Base-by-base conservation (phyloP, 1,140 invertebrate species). In the Rhagoletis zephyria region DNA sequence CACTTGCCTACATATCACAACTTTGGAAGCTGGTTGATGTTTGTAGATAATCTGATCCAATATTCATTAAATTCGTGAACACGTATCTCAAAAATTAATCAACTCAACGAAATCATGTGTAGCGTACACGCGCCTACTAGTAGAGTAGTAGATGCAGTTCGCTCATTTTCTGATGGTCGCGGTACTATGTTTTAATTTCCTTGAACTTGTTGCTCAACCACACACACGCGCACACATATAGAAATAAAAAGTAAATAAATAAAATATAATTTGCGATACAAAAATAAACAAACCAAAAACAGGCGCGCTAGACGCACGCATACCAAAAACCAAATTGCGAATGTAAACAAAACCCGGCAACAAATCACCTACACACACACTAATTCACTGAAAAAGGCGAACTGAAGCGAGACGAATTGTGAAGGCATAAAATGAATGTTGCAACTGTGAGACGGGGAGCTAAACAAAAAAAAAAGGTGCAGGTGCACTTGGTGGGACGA, bases 121-220 rank as follows among this genome's bases (percentile, higher is more conserved):
- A 85, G 40, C 85, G 60, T 30, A 45, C 9, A 40, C 74, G 7
- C 40, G 64, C 64, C 16, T 74, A 67, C 40, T 30, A 12, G 30
- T 40, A 42, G 12, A 42, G 12, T 40, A 30, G 65, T 12, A 67
- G 65, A 19, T 40, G 65, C 65, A 67, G 63, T 40, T 40, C 65
- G 65, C 19, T 67, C 42, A 3, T 10, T 40, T 67, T 40, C 65
- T 67, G 10, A 19, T 67, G 60, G 30, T 42, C 10, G 5, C 40
- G 30, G 16, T 65, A 14, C 3, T 40, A 85, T 85, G 85, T 63
- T 87, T 86, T 87, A 87, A 88, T 88, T 87, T 87, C 88, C 88
- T 88, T 88, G 88, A 88, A 88, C 88, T 88, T 88, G 88, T 88
- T 88, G 81, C 87, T 86, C 85, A 87, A 67, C 30, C 40, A 87